These are phyloP conservation scores for Chiloscyllium punctatum DNA, from an alignment of 2,797 vertebrate species.

Conservation along the genomic window DNA sequence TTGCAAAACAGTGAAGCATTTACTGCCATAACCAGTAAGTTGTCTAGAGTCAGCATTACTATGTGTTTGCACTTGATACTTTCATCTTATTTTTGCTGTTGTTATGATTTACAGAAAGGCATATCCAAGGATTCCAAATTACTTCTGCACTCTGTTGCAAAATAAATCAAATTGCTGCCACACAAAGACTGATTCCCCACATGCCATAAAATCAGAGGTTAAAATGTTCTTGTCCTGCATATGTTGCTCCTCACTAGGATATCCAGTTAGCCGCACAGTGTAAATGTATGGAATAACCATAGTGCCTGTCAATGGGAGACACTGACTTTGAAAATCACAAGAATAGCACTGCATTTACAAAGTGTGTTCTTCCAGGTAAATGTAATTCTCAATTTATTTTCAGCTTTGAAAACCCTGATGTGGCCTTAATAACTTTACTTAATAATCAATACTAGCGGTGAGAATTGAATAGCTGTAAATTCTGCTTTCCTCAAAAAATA, in stretches of 20 bases:
- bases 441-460: neutral
- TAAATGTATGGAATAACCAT: too few species aligned
- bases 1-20: neutral
- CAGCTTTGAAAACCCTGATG: too few species aligned
- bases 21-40: neutral
- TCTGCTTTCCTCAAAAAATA: neutral
- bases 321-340: neutral
- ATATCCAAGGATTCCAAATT: neutral
- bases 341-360: neutral
- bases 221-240: neutral
- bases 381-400: neutral
- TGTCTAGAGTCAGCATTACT: neutral
- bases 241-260: neutral
- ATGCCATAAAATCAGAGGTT: neutral
- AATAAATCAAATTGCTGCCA: neutral
- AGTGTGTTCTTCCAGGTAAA: neutral
- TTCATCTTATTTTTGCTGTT: neutral
- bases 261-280: neutral
- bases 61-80: neutral
- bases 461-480: neutral
- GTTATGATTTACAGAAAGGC: neutral
- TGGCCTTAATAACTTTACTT: neutral
- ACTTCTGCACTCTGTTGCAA: neutral
- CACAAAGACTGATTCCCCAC: neutral
- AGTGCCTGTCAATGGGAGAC: neutral